phyloP scores from a whole-genome alignment of 2,888 invertebrate genomes.

The Taenaris catops region DNA sequence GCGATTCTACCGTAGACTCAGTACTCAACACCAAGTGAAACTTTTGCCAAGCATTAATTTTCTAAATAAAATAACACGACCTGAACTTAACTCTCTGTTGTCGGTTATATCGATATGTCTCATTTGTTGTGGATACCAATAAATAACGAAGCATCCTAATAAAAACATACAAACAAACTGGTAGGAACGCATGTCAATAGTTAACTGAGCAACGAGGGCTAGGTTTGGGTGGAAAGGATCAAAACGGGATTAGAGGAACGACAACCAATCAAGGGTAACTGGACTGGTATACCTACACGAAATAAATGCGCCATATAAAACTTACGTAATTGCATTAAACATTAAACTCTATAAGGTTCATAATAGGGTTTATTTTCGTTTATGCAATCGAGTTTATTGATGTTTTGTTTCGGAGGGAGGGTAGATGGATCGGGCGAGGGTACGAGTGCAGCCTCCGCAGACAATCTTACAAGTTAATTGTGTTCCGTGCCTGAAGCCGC shows the following conservation, averaged over 20 bases:
- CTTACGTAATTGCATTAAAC: conserved; percentile 39
- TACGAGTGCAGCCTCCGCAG: conserved; percentile 74
- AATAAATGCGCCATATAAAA: conserved; percentile 79
- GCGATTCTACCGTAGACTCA: too few species aligned
- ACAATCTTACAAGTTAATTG: conserved; percentile 81
- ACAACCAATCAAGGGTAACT: conserved; percentile 85
- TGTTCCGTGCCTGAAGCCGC: conserved; percentile 74
- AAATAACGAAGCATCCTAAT: conserved; percentile 12
- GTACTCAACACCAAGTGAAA: too few species aligned
- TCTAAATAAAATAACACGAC: too few species aligned
- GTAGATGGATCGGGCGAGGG: conserved; percentile 69
- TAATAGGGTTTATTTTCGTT: conserved; percentile 35
- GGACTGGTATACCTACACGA: conserved; percentile 79
- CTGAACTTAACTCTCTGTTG: too few species aligned
- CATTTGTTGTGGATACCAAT: too few species aligned
- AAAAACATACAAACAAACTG: conserved; percentile 41
- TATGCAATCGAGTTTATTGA: conserved; percentile 58
- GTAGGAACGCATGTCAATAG: conserved; percentile 74
- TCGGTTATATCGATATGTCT: too few species aligned
- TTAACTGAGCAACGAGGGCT: conserved; percentile 76
- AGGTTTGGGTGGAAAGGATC: conserved; percentile 82
- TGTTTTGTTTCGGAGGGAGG: conserved; percentile 78
- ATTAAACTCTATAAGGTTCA: conserved; percentile 30
- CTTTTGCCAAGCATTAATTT: too few species aligned
- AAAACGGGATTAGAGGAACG: conserved; percentile 85